phyloP scores from a whole-genome alignment of 2,888 invertebrate species.

The Venustoraphidia nigricollis region DNA sequence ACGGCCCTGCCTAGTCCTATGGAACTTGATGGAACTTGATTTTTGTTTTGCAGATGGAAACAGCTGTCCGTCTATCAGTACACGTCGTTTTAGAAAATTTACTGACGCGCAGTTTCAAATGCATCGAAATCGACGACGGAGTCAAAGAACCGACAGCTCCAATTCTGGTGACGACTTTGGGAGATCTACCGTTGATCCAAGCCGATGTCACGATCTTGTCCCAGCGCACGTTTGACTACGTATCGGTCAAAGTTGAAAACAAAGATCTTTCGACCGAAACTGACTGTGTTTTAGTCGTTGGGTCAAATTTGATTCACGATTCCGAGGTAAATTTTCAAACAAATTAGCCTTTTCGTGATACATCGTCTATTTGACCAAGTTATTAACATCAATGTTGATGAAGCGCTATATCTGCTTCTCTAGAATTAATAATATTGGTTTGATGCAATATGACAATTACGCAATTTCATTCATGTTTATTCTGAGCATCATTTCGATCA shows the following conservation, averaged over 20 bases:
- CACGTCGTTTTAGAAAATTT: conserved; percentile 62
- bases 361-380: too few relatives aligned
- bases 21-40: too few relatives aligned
- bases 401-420: too few relatives aligned
- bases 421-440: too few relatives aligned
- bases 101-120: conserved; percentile 42
- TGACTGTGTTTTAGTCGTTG: conserved; percentile 17
- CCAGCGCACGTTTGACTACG: conserved; percentile 32
- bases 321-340: conserved; percentile 28
- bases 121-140: conserved; percentile 22
- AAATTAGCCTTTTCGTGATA: conserved; percentile 28
- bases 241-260: conserved; percentile 41
- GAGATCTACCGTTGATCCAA: conserved; percentile 52
- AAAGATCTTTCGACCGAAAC: conserved; percentile 32
- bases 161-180: conserved; percentile 39
- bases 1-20: too few relatives aligned
- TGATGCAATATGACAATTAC: too few relatives aligned
- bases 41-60: neutral
- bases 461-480: too few relatives aligned
- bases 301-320: conserved; percentile 29
- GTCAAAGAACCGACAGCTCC: conserved; percentile 34
- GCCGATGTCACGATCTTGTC: conserved; percentile 44
- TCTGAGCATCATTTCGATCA: too few relatives aligned
- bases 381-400: too few relatives aligned
- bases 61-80: conserved; percentile 39